These are phyloP conservation scores for Phaonia tiefii DNA, from an alignment of 2,888 invertebrate genomes.

Conservation along the genomic window DNA sequence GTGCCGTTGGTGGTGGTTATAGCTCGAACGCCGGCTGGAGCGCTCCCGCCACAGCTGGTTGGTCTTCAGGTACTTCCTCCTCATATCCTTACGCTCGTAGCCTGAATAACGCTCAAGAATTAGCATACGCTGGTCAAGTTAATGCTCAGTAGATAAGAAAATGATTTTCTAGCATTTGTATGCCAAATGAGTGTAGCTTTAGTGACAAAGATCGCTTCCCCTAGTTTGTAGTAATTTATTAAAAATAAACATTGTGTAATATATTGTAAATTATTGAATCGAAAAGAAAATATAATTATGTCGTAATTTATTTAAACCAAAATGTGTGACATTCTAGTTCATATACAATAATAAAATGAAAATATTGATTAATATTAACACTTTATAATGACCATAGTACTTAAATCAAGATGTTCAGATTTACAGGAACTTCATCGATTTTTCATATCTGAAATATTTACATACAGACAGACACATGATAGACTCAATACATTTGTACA, in stretches of 20 bases:
- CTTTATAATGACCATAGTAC: too few species aligned
- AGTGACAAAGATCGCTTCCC: constrained; percentile 35
- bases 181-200: constrained; percentile 74
- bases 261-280: constrained; percentile 57
- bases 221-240: constrained; percentile 78
- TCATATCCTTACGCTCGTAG: constrained; percentile 82
- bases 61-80: constrained; percentile 75
- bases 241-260: constrained; percentile 47
- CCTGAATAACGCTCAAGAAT: constrained; percentile 84
- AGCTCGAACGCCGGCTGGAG: constrained; percentile 71
- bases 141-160: constrained; percentile 70
- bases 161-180: constrained; percentile 47
- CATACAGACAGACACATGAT: too few species aligned
- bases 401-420: too few species aligned
- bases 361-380: neutral
- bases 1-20: constrained; percentile 73
- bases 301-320: constrained; percentile 33
- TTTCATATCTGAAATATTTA: too few species aligned
- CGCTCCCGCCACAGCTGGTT: constrained; percentile 69
- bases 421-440: too few species aligned
- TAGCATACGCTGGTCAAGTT: constrained; percentile 87
- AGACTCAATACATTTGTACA: too few species aligned
- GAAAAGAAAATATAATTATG: constrained; percentile 39
- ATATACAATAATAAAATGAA: constrained; percentile 43
- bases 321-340: constrained; percentile 64